Percentiles rank a stretch among this genome's conserved stretches.
Conservation (phyloP, 2,888 invertebrate species). For the Scelioninae gen. 1 region DNA sequence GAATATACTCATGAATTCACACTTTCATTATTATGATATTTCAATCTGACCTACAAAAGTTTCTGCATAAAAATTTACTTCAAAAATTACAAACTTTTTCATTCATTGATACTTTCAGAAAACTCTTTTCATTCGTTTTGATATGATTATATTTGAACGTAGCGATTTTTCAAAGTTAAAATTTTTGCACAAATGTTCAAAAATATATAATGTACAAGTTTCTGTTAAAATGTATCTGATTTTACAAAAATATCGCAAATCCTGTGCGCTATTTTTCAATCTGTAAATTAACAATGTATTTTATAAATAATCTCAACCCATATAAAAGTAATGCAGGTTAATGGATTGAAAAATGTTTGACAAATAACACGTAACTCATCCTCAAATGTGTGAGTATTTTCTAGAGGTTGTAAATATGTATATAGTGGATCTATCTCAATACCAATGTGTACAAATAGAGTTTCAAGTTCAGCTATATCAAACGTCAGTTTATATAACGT, state of each 20-base stretch:
- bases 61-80: constrained; percentile 8
- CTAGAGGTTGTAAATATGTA: too few relatives aligned
- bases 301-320: neutral
- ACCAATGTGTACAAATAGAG: neutral
- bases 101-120: constrained; percentile 15
- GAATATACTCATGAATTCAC: constrained; percentile 3
- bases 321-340: neutral
- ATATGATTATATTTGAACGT: constrained; percentile 10
- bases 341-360: neutral
- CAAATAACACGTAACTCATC: neutral
- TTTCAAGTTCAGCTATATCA: neutral
- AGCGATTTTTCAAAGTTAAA: constrained; percentile 8
- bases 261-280: neutral
- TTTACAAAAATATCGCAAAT: neutral
- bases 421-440: neutral
- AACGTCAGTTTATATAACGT: neutral
- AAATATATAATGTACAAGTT: constrained; percentile 1
- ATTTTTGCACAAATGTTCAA: neutral
- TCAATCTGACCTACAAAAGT: constrained; percentile 17
- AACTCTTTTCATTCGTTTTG: constrained; percentile 15
- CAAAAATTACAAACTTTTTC: constrained; percentile 20
- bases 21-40: constrained; percentile 8
- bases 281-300: neutral
- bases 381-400: too few relatives aligned
- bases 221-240: neutral